A percentile compares a stretch with the other conserved stretches of the same genome.
These are phyloP conservation scores for Drosophila tristis DNA, from an alignment of 1,140 invertebrate genomes.

Conservation along the genomic window DNA sequence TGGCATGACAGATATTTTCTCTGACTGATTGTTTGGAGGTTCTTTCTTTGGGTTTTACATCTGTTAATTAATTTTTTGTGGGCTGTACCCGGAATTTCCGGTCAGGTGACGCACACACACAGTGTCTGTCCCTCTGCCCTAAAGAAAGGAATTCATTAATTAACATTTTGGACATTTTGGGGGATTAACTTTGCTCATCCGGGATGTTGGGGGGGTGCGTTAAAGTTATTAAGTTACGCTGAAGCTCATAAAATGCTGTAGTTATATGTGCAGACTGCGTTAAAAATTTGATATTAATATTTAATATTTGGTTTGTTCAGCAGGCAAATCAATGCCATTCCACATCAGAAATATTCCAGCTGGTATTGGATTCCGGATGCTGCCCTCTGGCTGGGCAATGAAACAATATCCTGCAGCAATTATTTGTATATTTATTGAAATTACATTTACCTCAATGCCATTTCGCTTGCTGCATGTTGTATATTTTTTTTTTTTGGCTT, in stretches of 20 bases:
- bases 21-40: conserved; percentile 5
- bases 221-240: background rate
- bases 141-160: conserved; percentile 44
- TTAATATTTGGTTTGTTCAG: background rate
- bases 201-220: too few species aligned
- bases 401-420: conserved; percentile 49
- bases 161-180: conserved; percentile 14
- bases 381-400: conserved; percentile 4
- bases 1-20: conserved; percentile 29
- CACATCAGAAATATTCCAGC: background rate
- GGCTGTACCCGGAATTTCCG: conserved; percentile 17
- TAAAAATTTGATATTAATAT: conserved; percentile 8
- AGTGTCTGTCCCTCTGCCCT: conserved; percentile 1
- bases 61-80: conserved; percentile 50
- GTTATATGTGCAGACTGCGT: background rate
- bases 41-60: conserved; percentile 16
- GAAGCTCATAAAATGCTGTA: background rate
- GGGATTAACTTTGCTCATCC: too few species aligned
- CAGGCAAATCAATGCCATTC: conserved; percentile 1
- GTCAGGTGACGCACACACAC: conserved; percentile 24
- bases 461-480: conserved; percentile 13
- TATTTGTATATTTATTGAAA: conserved; percentile 64
- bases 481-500: conserved; percentile 34
- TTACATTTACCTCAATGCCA: conserved; percentile 44
- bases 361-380: too few species aligned